These are phyloP conservation scores for Xiphophorus birchmanni DNA, from an alignment of 2,797 vertebrate species.

Conservation along the genomic window DNA sequence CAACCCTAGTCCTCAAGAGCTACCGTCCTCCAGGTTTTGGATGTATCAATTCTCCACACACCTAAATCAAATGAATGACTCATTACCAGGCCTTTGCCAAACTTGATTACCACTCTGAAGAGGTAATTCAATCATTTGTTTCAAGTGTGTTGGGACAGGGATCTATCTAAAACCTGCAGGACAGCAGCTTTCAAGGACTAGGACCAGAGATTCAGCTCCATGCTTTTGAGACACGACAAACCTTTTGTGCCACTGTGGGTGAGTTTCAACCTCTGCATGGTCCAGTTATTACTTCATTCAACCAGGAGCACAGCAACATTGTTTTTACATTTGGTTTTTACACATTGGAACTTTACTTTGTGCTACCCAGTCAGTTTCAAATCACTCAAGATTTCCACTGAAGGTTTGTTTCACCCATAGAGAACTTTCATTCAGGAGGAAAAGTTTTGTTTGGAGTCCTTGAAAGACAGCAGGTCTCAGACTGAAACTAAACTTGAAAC, in stretches of 20 bases:
- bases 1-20: background rate
- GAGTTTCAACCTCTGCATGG: background rate
- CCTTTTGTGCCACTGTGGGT: background rate
- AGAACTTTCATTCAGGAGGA: slow-evolving; percentile 4
- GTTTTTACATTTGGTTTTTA: background rate
- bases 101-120: background rate
- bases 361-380: slow-evolving; percentile 11
- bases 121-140: background rate
- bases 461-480: slow-evolving; percentile 20
- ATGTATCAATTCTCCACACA: background rate
- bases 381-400: slow-evolving; percentile 29
- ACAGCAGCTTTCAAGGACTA: background rate
- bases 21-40: background rate
- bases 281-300: background rate
- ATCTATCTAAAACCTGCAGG: background rate
- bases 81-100: background rate
- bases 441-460: background rate
- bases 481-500: slow-evolving; percentile 41
- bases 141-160: background rate
- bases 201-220: background rate
- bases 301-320: background rate
- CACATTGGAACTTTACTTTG: background rate
- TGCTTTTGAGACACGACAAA: background rate
- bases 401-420: slow-evolving; percentile 9
- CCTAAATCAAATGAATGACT: background rate